phyloP scores from a whole-genome alignment of 2,113 vertebrate species.

The Tachysurus vachellii region DNA sequence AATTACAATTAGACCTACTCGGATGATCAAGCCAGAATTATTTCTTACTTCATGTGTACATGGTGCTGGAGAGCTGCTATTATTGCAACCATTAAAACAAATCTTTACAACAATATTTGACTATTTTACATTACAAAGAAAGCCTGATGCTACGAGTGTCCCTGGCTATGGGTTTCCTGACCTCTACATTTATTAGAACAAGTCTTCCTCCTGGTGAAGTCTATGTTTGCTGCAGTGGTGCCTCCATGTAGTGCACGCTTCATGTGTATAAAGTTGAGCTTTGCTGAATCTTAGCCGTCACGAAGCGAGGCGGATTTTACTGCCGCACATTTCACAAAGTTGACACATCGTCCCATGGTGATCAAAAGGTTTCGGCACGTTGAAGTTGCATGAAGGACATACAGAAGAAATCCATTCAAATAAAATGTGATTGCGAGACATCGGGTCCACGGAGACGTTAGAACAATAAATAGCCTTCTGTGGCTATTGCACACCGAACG shows the following conservation, averaged over 20 bases:
- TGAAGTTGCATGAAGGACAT: background rate
- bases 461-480: background rate
- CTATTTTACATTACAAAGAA: constrained; percentile 45
- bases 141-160: background rate
- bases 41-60: background rate
- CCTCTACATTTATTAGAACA: background rate
- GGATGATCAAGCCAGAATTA: background rate
- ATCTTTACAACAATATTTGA: constrained; percentile 52
- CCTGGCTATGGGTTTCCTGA: background rate
- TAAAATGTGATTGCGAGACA: background rate
- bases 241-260: background rate
- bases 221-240: background rate
- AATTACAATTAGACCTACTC: background rate
- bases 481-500: background rate
- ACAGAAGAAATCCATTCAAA: constrained; percentile 1
- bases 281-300: background rate
- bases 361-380: background rate
- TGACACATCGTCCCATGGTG: background rate
- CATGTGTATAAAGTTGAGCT: background rate
- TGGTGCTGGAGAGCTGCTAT: constrained; percentile 28
- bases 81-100: constrained; percentile 45
- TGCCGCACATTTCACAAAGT: background rate
- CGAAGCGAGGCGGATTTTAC: background rate
- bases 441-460: background rate
- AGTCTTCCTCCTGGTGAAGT: background rate